phyloP scores from a whole-genome alignment of 2,797 vertebrate species.

The Sebastes aleutianus region DNA sequence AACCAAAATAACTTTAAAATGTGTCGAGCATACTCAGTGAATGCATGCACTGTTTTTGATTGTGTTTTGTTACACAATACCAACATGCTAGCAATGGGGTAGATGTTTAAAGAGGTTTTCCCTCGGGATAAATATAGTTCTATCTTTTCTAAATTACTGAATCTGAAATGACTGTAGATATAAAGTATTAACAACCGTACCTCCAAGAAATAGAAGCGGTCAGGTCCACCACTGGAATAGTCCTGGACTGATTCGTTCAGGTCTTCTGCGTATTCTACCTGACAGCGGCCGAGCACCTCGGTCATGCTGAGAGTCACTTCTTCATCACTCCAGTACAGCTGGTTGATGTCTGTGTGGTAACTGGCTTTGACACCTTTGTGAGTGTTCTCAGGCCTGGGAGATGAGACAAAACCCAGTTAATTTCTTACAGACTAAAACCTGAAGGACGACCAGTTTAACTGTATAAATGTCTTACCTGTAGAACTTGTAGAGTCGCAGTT shows the following conservation, averaged over 20 bases:
- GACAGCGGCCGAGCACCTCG: slow-evolving; percentile 89
- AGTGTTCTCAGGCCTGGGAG: slow-evolving; percentile 92
- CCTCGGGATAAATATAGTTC: too few relatives aligned
- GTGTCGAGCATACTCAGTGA: background rate
- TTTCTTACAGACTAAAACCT: background rate
- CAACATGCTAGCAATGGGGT: background rate
- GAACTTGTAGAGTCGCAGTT: slow-evolving; percentile 90
- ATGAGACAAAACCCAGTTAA: background rate
- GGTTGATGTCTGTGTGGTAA: slow-evolving; percentile 94
- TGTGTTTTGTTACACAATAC: background rate
- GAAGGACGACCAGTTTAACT: background rate
- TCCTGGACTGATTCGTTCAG: slow-evolving; percentile 88
- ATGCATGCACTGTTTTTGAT: background rate
- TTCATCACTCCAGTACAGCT: slow-evolving; percentile 97
- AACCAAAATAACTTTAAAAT: too few relatives aligned
- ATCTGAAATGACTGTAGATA: background rate
- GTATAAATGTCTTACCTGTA: slow-evolving; percentile 82
- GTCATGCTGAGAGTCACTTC: slow-evolving; percentile 87
- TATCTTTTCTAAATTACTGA: background rate
- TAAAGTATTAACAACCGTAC: slow-evolving; percentile 59
- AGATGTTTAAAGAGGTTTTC: background rate
- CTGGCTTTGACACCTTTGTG: slow-evolving; percentile 90
- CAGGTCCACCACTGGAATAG: slow-evolving; percentile 85
- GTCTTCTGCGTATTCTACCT: slow-evolving; percentile 92
- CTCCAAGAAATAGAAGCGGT: slow-evolving; percentile 97